These are phyloP conservation scores for Plagodis pulveraria DNA, from an alignment of 2,888 invertebrate species.

Conservation along the genomic window DNA sequence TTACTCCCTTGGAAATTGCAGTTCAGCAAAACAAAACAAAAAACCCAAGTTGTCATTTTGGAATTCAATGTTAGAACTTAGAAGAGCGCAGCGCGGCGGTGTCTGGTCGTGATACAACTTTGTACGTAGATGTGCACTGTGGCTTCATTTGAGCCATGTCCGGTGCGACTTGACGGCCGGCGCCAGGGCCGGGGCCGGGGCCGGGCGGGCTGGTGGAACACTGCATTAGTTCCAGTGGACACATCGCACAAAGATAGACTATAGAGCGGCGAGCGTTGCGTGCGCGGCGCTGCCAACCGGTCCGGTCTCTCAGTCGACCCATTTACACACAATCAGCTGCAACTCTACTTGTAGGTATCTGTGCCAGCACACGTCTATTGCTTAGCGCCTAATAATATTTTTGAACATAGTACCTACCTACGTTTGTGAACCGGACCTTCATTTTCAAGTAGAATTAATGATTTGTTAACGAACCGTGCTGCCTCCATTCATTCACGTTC, in stretches of 20 bases:
- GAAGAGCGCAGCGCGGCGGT: not conserved
- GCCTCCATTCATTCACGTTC: too few species aligned
- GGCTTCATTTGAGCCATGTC: not conserved
- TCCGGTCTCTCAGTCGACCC: not conserved
- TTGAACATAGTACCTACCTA: too few species aligned
- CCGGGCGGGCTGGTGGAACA: not conserved
- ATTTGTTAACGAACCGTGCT: too few species aligned
- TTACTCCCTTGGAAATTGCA: too few species aligned
- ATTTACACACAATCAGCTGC: not conserved
- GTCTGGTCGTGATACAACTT: not conserved
- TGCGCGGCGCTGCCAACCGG: constrained; percentile 1
- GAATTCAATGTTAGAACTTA: not conserved
- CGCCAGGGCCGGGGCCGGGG: too few species aligned
- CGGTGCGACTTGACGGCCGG: not conserved
- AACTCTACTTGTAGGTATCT: not conserved
- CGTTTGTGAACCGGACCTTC: too few species aligned
- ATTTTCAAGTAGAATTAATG: too few species aligned
- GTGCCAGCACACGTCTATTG: not conserved
- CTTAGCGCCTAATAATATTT: too few species aligned
- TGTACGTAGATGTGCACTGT: not conserved
- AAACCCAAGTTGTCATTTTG: not conserved
- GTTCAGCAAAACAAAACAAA: too few species aligned
- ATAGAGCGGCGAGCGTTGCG: not conserved
- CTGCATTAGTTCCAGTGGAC: not conserved
- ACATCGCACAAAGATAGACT: not conserved